Conservation (phyloP, 2,113 vertebrate species). For the Pelecanoides urinatrix region DNA sequence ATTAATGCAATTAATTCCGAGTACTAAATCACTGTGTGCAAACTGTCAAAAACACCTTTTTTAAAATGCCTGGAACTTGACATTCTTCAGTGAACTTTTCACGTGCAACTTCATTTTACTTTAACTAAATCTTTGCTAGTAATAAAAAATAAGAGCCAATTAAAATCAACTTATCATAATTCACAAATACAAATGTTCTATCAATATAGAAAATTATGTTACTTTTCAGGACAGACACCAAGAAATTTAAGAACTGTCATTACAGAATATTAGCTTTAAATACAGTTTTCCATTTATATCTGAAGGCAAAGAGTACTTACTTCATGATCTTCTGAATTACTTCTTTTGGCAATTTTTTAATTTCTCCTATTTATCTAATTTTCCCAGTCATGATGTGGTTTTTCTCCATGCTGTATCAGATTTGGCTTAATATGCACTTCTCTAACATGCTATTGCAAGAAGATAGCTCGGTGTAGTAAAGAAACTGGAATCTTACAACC, state of each 20-base stretch:
- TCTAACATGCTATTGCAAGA: background rate
- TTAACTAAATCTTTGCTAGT: background rate
- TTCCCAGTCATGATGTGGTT: background rate
- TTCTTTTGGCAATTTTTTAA: background rate
- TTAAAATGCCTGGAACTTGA: background rate
- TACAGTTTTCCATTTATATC: background rate
- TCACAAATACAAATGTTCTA: background rate
- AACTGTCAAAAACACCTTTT: background rate
- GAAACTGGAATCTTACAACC: background rate
- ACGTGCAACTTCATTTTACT: background rate
- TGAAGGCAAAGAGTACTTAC: background rate
- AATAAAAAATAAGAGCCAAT: background rate
- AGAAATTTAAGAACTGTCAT: background rate
- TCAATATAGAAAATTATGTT: background rate
- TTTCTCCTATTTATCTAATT: background rate
- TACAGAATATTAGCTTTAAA: background rate
- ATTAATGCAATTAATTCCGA: background rate
- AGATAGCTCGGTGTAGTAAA: background rate
- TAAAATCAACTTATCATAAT: background rate
- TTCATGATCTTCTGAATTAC: background rate
- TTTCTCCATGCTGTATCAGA: background rate
- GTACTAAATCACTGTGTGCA: background rate
- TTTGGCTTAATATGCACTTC: background rate
- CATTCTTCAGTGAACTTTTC: background rate
- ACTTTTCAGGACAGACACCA: background rate